Percentiles rank a stretch among this genome's conserved stretches.
Evolutionary conservation across 2,888 invertebrate genomes (phyloP).

Genomic region (Yponomeuta evonymella): DNA sequence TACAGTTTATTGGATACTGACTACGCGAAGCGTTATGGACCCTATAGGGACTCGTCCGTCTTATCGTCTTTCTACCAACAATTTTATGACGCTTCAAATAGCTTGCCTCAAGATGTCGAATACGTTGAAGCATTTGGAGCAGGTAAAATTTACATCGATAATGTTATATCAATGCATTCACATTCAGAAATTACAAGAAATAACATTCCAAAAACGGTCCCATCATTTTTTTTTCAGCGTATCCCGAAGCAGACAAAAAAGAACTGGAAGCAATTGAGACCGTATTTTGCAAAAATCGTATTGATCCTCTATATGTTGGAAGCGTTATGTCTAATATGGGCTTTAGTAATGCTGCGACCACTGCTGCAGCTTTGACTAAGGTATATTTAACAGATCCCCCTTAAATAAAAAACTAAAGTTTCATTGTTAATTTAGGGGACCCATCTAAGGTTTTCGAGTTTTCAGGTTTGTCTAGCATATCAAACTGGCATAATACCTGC

Average conservation of each 20-base stretch:
- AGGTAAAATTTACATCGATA: constrained; percentile 39
- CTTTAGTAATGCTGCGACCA: constrained; percentile 27
- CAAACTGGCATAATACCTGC: constrained; percentile 80
- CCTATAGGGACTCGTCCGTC: neutral
- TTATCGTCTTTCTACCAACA: constrained; percentile 55
- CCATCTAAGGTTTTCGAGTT: constrained; percentile 21
- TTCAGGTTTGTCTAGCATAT: constrained; percentile 77
- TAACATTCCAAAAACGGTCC: too few relatives aligned
- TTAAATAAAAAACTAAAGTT: neutral
- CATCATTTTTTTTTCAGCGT: constrained; percentile 33
- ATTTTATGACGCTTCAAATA: constrained; percentile 75
- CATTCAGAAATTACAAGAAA: neutral
- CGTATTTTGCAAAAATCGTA: constrained; percentile 68
- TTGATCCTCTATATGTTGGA: constrained; percentile 73
- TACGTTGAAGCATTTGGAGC: constrained; percentile 83
- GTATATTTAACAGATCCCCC: constrained; percentile 21
- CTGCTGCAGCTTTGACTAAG: constrained; percentile 62
- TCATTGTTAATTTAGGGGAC: neutral
- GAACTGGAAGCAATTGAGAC: constrained; percentile 77
- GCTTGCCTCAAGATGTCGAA: constrained; percentile 73
- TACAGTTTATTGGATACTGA: constrained; percentile 70
- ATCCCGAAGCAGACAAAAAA: constrained; percentile 73
- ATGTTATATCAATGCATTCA: neutral
- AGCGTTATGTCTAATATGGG: constrained; percentile 57
- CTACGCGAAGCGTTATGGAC: constrained; percentile 1